phyloP scores from a whole-genome alignment of 2,797 vertebrate genomes.

The Gymnodraco acuticeps region DNA sequence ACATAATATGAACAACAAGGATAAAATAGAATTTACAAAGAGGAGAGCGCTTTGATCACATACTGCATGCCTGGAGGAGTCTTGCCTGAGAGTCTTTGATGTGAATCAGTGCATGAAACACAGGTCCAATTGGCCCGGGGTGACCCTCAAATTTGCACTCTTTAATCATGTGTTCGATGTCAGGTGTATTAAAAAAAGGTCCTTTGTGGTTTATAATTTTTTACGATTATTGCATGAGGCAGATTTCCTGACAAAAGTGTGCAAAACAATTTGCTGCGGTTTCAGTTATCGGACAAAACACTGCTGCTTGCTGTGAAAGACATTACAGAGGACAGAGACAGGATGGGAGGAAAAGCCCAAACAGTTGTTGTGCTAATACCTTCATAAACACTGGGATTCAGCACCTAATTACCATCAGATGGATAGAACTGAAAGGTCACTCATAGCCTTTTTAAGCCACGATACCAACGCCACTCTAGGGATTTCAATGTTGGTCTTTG shows the following conservation, averaged over 20 bases:
- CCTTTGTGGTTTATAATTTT: constrained; percentile 58
- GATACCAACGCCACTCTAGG: constrained; percentile 30
- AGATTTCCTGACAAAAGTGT: constrained; percentile 71
- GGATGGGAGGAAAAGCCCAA: constrained; percentile 71
- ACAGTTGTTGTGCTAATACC: constrained; percentile 85
- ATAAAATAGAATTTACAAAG: constrained; percentile 75
- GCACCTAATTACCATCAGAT: constrained; percentile 84
- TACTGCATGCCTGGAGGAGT: constrained; percentile 81
- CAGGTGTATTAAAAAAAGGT: constrained; percentile 77
- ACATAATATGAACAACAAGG: constrained; percentile 78
- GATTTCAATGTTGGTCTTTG: constrained; percentile 25
- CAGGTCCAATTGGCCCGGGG: constrained; percentile 81
- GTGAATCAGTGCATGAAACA: constrained; percentile 83
- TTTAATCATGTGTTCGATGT: constrained; percentile 79
- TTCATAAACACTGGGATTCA: constrained; percentile 83
- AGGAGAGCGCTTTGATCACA: constrained; percentile 79
- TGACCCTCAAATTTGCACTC: constrained; percentile 79
- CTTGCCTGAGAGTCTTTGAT: constrained; percentile 82
- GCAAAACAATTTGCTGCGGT: constrained; percentile 79
- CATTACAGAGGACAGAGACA: constrained; percentile 41
- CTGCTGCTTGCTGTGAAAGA: constrained; percentile 47
- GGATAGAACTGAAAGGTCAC: constrained; percentile 83
- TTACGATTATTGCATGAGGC: constrained; percentile 56
- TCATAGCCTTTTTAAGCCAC: constrained; percentile 69
- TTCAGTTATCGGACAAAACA: constrained; percentile 73